A percentile compares a stretch with the other conserved stretches of the same genome.
phyloP scores from a whole-genome alignment of 2,888 invertebrate species.

The Thera britannica region DNA sequence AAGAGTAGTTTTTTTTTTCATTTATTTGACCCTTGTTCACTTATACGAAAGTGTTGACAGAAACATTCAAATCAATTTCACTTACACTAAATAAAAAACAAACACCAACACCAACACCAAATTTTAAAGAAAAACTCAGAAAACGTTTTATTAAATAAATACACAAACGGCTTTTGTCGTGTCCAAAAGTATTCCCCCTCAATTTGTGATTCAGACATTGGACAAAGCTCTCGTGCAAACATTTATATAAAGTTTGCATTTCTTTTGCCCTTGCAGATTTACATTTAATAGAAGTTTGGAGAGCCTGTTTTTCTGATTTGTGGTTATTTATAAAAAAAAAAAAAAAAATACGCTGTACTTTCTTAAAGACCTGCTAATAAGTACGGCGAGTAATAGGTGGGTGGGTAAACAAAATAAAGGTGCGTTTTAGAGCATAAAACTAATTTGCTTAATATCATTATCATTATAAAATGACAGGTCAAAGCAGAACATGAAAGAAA shows the following conservation, averaged over 20 bases:
- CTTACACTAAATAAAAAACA: constrained; percentile 18
- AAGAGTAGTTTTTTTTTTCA: no score
- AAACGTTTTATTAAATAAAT: constrained; percentile 70
- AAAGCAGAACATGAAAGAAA: background rate
- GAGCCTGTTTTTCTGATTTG: constrained; percentile 30
- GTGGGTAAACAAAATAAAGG: no score
- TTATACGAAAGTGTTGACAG: background rate
- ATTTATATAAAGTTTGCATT: constrained; percentile 72
- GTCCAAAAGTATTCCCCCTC: constrained; percentile 55
- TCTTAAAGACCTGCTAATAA: no score
- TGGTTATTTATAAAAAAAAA: no score
- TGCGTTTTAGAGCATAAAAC: no score
- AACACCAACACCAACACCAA: constrained; percentile 31
- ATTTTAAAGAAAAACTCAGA: constrained; percentile 55
- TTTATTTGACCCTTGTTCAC: no score
- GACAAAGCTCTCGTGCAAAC: constrained; percentile 73
- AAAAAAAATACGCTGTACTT: no score
- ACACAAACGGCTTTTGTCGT: constrained; percentile 65
- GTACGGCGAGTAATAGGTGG: no score
- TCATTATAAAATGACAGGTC: background rate
- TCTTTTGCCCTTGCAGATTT: constrained; percentile 54
- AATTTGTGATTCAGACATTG: constrained; percentile 65
- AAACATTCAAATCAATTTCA: constrained; percentile 1
- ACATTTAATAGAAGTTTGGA: constrained; percentile 57
- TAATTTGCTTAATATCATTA: no score